A percentile compares a stretch with the other conserved stretches of the same genome.
phyloP scores from a whole-genome alignment of 2,797 vertebrate species.

The Smutsia temminckii region DNA sequence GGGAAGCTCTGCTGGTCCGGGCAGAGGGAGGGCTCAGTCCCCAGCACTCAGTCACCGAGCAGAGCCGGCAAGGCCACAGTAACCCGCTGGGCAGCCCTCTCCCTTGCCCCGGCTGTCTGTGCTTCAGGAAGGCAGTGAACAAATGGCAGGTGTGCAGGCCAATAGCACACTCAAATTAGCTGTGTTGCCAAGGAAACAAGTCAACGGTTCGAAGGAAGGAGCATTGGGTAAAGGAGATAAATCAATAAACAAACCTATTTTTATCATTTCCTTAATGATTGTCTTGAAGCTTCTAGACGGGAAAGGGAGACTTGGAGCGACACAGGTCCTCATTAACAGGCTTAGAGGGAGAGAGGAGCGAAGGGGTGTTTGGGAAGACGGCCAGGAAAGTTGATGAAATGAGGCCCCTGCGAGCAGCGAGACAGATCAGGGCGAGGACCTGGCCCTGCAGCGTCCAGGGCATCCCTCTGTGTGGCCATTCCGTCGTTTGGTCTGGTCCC shows the following conservation, averaged over 20 bases:
- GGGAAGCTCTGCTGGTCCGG: background rate
- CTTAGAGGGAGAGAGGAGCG: conserved; percentile 49
- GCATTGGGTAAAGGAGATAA: conserved; percentile 84
- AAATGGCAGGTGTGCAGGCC: conserved; percentile 80
- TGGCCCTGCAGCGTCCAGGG: background rate
- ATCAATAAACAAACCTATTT: conserved; percentile 87
- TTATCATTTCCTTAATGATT: conserved; percentile 86
- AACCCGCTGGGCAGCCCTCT: background rate
- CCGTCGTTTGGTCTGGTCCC: background rate
- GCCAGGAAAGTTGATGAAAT: conserved; percentile 68
- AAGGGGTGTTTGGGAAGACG: conserved; percentile 56
- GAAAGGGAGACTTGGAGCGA: conserved; percentile 67
- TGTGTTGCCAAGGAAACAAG: conserved; percentile 87
- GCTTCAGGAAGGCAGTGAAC: conserved; percentile 14
- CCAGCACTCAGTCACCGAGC: background rate
- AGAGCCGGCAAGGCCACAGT: rapidly evolving
- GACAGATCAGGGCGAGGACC: background rate
- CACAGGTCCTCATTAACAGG: conserved; percentile 64
- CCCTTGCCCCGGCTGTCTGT: background rate
- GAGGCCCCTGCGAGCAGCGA: background rate
- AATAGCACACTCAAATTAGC: conserved; percentile 63
- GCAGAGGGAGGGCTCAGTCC: background rate
- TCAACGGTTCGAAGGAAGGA: conserved; percentile 82
- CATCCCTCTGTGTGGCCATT: background rate
- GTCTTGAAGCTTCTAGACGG: conserved; percentile 77